Base-by-base conservation (phyloP, 1,140 invertebrate genomes). In the Nixonia krombeini region DNA sequence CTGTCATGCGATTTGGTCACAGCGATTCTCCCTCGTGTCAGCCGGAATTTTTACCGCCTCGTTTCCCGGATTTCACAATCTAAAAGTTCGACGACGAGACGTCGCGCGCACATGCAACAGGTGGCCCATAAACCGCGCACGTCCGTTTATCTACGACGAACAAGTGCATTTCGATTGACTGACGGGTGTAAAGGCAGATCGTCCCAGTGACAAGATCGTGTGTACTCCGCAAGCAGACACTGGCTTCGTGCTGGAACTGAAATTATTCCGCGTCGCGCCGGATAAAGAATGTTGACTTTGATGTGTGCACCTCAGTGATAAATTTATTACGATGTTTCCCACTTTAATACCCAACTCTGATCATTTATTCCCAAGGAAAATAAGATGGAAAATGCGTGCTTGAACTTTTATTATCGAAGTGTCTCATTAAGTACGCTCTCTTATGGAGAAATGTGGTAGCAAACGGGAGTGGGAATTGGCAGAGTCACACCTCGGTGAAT, bases 401-500 rank as follows among this genome's bases (percentile, higher is more conserved):
- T 25, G 55, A 73, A 76, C 63, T 77, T 80, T 78, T 74, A 75
- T 74, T 75, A 75, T 67, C 68, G 69, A 73, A 75, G 31, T 70
- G 69, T 78, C 76, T 78, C 76, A 75, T 81, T 80, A 75, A 65
- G 70, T 72, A 69, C 40, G 38, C 67, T 69, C 67, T 74, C 37
- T 73, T 73, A 33, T 58, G 70, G 59, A 35, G 58, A 66, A 61
- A 57, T 70, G 63, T 53, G 52, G 53, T 51, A 41, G 40, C 41
- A 26, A 33, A 57, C 38, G 42, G 45, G 53, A 25, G 23, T 26
- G 2, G 46, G 41, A 25, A 35, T n/a, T 28, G 33, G 58, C 8
- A 31, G 31, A 37, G 78, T 82, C 68, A 80, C 72, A 80, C 71
- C 70, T 79, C 61, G 76, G 69, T 74, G 74, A 76, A 79, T 83